Conservation (phyloP, 2,888 invertebrate species). For the Drepanosiphum platanoidis region DNA sequence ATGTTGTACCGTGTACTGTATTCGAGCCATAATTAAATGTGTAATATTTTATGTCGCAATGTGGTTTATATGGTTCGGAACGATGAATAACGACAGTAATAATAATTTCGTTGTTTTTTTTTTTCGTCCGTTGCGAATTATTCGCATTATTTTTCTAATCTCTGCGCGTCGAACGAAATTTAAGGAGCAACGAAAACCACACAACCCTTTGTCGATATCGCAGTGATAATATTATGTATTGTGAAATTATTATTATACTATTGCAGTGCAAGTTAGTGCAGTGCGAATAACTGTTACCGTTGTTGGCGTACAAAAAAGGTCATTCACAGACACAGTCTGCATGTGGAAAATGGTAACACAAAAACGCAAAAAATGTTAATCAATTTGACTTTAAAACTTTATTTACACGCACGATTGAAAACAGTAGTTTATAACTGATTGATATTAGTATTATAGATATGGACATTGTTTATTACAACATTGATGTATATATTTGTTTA, state of each 20-base stretch:
- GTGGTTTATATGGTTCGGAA: background rate
- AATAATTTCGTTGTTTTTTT: background rate
- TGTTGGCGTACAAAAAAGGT: background rate
- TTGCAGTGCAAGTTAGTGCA: no score
- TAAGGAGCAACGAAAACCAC: background rate
- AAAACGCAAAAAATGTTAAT: background rate
- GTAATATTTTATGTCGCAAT: background rate
- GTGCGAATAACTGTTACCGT: background rate
- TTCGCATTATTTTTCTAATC: background rate
- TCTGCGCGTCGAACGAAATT: background rate
- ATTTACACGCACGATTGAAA: slow-evolving; percentile 30
- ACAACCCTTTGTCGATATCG: background rate
- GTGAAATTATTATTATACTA: background rate
- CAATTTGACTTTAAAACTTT: slow-evolving; percentile 14
- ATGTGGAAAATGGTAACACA: background rate
- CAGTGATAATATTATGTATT: background rate
- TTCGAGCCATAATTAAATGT: background rate
- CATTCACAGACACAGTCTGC: background rate
- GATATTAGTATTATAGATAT: slow-evolving; percentile 50
- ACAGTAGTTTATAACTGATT: slow-evolving; percentile 36
- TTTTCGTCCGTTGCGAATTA: background rate
- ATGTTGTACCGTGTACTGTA: background rate
- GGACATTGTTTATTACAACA: slow-evolving; percentile 38
- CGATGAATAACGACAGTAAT: background rate
- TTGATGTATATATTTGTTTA: background rate